Percentiles rank a stretch among this genome's conserved stretches.
Conservation (phyloP, 1,140 invertebrate species). For the Glossosoma conforme region DNA sequence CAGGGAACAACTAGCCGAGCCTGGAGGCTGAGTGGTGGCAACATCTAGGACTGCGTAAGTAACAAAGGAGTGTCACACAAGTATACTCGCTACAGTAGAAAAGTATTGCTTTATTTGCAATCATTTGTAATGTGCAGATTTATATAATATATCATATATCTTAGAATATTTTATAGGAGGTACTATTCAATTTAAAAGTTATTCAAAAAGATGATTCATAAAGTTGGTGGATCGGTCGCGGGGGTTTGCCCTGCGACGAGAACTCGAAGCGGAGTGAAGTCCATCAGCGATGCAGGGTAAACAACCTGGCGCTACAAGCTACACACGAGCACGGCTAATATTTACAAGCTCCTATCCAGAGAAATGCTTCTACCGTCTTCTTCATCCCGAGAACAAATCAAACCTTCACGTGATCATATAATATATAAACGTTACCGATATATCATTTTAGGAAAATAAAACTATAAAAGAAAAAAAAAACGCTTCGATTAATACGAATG, state of each 20-base stretch:
- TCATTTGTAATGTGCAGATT: slow-evolving; percentile 34
- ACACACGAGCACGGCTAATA: slow-evolving; percentile 11
- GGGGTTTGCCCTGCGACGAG: slow-evolving; percentile 25
- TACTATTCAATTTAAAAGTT: slow-evolving; percentile 31
- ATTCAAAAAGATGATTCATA: slow-evolving; percentile 31
- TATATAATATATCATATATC: slow-evolving; percentile 30
- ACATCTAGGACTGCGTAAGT: too few relatives aligned
- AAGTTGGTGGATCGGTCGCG: slow-evolving; percentile 29
- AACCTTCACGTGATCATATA: too few relatives aligned
- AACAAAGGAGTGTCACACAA: slow-evolving; percentile 28
- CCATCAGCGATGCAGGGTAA: slow-evolving; percentile 14
- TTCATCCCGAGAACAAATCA: too few relatives aligned
- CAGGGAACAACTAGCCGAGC: too few relatives aligned
- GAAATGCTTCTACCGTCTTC: slow-evolving; percentile 32
- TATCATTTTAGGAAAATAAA: slow-evolving; percentile 15
- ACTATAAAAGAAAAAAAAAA: too few relatives aligned
- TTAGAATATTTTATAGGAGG: slow-evolving; percentile 30
- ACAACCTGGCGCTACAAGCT: slow-evolving; percentile 1
- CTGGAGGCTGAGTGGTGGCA: too few relatives aligned
- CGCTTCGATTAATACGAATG: too few relatives aligned
- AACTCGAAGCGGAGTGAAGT: slow-evolving; percentile 7
- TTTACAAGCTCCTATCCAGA: slow-evolving; percentile 8
- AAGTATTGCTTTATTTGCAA: slow-evolving; percentile 34
- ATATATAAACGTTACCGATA: too few relatives aligned
- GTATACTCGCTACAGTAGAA: slow-evolving; percentile 32